Evolutionary conservation across 2,888 invertebrate species (phyloP), one percentile per base, ranked within the genome.

Genomic region (Panzeria rudis): DNA sequence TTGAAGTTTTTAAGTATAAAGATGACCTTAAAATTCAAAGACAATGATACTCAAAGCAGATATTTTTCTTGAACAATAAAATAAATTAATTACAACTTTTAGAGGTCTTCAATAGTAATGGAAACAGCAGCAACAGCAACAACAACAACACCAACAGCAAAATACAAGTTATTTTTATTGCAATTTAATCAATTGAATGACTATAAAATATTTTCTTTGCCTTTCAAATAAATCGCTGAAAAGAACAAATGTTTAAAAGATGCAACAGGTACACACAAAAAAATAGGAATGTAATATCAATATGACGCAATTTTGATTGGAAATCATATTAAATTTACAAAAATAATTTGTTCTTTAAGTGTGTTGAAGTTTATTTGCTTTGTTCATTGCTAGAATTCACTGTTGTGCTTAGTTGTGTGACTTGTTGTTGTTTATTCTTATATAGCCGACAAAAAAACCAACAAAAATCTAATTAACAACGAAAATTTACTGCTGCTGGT

Each of bases 1-100:
- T 62, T 62, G 8, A 62, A 59, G 23, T 35, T 44, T 68, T 77
- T 44, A 68, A 77, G 25, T 38, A 59, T 59, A 13, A 25, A 69
- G 64, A 23, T 71, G 78, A 52, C 52, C 69, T 78, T 52, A 69
- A 38, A 50, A 29, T 3, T 11, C 41, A 41, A 61, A 71, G 69
- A 25, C 69, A 66, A 9, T 35, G 44, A 25, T 8, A 56, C 20
- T 15, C 69, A 69, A 61, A 38, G 59, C 59, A 13, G 25, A n/a
- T 23, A 17, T 25, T 71, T 13, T 32, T 71, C 15, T 52, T 29
- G 29, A 61, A 52, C 68, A 78, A 78, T 78, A 38, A 68, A 68
- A 77, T 41, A 59, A 78, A 71, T 77, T 69, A 69, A 77, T 77
- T 69, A 77, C 68, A 68, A 25, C 15, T 61, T 61, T 47, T 69